Percentiles rank a stretch among this genome's conserved stretches.
Evolutionary conservation across 2,888 invertebrate genomes (phyloP).

Genomic region (Acleris cristana): DNA sequence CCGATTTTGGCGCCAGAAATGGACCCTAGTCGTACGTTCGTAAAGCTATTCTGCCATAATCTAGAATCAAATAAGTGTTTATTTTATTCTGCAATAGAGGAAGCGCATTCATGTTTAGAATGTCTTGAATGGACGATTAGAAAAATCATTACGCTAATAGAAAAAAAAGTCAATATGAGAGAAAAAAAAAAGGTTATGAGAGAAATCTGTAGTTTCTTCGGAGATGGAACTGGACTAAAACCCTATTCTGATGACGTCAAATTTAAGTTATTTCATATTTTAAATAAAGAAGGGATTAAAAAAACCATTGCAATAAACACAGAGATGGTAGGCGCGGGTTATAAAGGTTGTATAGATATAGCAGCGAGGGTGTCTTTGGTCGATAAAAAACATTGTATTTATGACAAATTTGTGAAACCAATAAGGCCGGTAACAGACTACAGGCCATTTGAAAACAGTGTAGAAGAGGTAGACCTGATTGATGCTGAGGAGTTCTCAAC

Average conservation of each 20-base stretch:
- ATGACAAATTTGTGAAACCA: slow-evolving; percentile 19
- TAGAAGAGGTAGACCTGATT: slow-evolving; percentile 85
- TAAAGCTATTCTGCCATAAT: background rate
- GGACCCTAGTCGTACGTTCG: background rate
- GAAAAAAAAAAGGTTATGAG: background rate
- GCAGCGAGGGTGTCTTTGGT: slow-evolving; percentile 12
- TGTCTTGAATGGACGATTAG: background rate
- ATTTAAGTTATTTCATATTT: background rate
- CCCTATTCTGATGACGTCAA: background rate
- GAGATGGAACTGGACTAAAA: background rate
- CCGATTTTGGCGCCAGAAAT: background rate
- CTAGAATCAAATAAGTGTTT: background rate
- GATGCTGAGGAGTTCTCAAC: background rate
- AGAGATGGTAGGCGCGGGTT: slow-evolving; percentile 20
- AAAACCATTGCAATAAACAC: slow-evolving; percentile 7
- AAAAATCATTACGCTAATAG: background rate
- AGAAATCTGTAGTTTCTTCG: background rate
- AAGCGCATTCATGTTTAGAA: background rate
- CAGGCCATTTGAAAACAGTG: slow-evolving; percentile 89
- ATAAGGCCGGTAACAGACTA: slow-evolving; percentile 80
- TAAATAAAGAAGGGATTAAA: background rate
- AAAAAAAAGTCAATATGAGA: background rate
- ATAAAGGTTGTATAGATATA: background rate
- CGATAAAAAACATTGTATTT: background rate
- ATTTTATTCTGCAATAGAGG: background rate